phyloP scores from a whole-genome alignment of 2,888 invertebrate species.

The Lissocephala sabroskyi region DNA sequence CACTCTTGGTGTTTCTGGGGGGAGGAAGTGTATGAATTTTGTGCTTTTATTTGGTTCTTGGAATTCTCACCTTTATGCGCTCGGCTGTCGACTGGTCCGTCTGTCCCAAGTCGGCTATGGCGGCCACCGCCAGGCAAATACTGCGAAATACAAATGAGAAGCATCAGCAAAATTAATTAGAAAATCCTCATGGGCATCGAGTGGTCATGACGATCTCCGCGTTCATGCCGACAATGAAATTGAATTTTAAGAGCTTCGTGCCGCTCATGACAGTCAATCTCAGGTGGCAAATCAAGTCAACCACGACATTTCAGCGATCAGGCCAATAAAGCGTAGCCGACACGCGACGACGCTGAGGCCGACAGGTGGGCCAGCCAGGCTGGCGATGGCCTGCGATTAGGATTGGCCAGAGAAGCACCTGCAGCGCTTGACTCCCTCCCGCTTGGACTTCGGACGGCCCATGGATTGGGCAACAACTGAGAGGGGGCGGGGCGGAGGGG shows the following conservation, averaged over 20 bases:
- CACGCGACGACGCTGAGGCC: too few species aligned
- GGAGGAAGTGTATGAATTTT: background rate
- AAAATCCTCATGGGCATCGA: background rate
- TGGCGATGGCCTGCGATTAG: too few species aligned
- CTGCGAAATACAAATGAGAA: slow-evolving; percentile 33
- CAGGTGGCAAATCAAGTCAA: too few species aligned
- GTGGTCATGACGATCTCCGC: too few species aligned
- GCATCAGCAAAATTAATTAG: slow-evolving; percentile 6
- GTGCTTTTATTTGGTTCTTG: background rate
- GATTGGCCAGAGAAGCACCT: too few species aligned
- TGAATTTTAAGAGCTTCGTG: background rate
- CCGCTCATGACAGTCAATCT: background rate
- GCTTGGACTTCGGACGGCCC: too few species aligned
- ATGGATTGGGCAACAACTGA: too few species aligned
- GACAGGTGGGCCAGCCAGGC: too few species aligned
- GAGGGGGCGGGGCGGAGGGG: too few species aligned
- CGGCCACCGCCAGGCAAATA: slow-evolving; percentile 43
- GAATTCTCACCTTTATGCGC: slow-evolving; percentile 58
- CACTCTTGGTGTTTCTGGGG: slow-evolving; percentile 71
- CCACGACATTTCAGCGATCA: too few species aligned
- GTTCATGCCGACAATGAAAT: background rate
- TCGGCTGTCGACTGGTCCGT: slow-evolving; percentile 64
- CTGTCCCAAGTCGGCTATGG: slow-evolving; percentile 29
- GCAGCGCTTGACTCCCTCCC: too few species aligned
- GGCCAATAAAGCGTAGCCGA: too few species aligned